Base-by-base conservation (phyloP, 2,113 vertebrate genomes). In the Circaetus gallicus region DNA sequence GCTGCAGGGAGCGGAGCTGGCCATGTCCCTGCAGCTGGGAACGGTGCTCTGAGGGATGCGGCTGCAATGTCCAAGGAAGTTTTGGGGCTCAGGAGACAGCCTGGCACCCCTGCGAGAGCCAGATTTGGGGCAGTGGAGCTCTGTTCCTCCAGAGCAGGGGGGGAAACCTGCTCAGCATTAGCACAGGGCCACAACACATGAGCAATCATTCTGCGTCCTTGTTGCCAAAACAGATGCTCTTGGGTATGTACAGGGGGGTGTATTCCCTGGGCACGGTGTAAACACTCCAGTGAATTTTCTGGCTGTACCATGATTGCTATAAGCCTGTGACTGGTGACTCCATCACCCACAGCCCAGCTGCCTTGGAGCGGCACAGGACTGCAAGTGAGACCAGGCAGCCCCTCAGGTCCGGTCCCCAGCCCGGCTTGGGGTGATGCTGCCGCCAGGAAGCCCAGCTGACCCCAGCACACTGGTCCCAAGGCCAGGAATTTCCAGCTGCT, bases 371-470 rank as follows among this genome's bases (percentile, higher is more conserved):
- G 40, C 26, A 47, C 36, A 80, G 66, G 19, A 45, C 15, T 1
- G 3, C 2, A 36, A 22, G 7, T 22, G 29, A 62, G 22, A 49
- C 16, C 59, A 62, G 47, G 28, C 11, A 79, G 63, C 16, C 50
- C 53, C 45, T 32, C 3, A 0, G 11, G 11, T 17, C 8, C 4
- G 5, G 45, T 50, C 13, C 24, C 26, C 59, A 69, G 67, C n/a
- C n/a, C 1, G 0, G 47, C 22, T n/a, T 4, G 2, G n/a, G 11
- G 7, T 0, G 15, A 55, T 62, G 65, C 20, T 1, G 1, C 26
- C 0, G 1, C 17, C 61, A 91, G 65, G 42, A 82, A 62, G 42
- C 56, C 70, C 1, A 2, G 18, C 36, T 67, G 80, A 84, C 13
- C 34, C 73, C 7, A 78, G 32, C 6, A 16, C 47, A n/a, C 22